These are phyloP conservation scores for Ichneumoninae sp. DNA, from an alignment of 2,888 invertebrate species.

Conservation along the genomic window DNA sequence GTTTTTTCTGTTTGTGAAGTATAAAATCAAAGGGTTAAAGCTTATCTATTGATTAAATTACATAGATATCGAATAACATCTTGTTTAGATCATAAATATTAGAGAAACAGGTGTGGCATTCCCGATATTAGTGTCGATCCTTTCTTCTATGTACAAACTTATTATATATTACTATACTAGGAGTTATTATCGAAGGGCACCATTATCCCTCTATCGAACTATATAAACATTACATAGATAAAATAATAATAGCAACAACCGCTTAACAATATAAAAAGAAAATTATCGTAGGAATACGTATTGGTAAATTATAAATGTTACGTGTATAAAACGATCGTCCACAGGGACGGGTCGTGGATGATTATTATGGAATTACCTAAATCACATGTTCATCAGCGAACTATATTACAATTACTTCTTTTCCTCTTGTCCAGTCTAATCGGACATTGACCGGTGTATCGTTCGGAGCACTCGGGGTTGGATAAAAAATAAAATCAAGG, in stretches of 20 bases:
- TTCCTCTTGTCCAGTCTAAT: not conserved
- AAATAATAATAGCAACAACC: constrained; percentile 9
- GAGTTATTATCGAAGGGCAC: constrained; percentile 21
- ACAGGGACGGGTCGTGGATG: constrained; percentile 7
- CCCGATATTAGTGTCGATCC: not conserved
- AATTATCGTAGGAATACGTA: constrained; percentile 28
- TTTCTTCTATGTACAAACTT: constrained; percentile 13
- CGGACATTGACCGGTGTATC: too few species aligned
- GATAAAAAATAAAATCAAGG: not conserved
- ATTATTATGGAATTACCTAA: constrained; percentile 37
- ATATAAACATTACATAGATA: constrained; percentile 29
- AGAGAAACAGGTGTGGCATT: not conserved
- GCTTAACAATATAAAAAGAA: constrained; percentile 14
- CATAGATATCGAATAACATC: constrained; percentile 26
- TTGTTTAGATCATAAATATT: not conserved
- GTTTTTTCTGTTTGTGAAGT: constrained; percentile 23
- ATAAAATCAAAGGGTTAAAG: constrained; percentile 54
- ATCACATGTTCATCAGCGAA: constrained; percentile 48
- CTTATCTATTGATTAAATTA: constrained; percentile 4
- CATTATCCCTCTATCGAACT: constrained; percentile 13
- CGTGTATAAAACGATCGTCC: constrained; percentile 32
- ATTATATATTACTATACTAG: not conserved
- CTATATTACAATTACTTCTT: constrained; percentile 44
- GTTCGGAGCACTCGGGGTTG: not conserved
- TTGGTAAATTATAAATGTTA: constrained; percentile 35